phyloP scores from a whole-genome alignment of 2,113 vertebrate genomes.

The Lethenteron reissneri region DNA sequence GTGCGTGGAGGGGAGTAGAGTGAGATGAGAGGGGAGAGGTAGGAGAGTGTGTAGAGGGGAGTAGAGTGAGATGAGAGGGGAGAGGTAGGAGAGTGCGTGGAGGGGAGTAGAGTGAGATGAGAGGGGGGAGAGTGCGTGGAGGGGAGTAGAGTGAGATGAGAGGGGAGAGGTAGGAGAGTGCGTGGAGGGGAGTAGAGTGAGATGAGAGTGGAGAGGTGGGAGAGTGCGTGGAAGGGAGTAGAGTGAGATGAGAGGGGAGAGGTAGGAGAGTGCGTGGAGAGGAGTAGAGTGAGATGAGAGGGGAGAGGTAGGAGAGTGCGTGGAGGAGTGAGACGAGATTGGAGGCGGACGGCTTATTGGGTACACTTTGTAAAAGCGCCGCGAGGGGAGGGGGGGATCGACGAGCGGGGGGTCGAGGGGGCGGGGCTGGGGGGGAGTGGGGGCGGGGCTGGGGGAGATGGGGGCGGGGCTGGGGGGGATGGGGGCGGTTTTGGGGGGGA shows the following conservation, averaged over 20 bases:
- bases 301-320: too few relatives aligned
- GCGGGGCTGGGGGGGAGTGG: background rate
- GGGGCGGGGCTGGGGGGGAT: background rate
- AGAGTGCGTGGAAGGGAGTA: background rate
- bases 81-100: background rate
- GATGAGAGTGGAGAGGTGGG: background rate
- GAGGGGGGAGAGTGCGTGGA: background rate
- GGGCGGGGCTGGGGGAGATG: background rate
- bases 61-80: background rate
- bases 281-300: too few relatives aligned
- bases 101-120: background rate
- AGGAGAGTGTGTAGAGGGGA: background rate
- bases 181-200: background rate
- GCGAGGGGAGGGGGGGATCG: background rate
- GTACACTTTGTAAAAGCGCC: background rate
- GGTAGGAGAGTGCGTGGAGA: too few relatives aligned
- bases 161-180: background rate
- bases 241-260: too few relatives aligned
- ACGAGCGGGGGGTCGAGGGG: background rate
- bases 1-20: too few relatives aligned
- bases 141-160: background rate
- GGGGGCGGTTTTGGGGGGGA: background rate
- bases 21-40: background rate
- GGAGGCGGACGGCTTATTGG: too few relatives aligned
- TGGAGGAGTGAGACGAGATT: too few relatives aligned